phyloP scores from a whole-genome alignment of 2,797 vertebrate genomes.

The Sebastes minor region DNA sequence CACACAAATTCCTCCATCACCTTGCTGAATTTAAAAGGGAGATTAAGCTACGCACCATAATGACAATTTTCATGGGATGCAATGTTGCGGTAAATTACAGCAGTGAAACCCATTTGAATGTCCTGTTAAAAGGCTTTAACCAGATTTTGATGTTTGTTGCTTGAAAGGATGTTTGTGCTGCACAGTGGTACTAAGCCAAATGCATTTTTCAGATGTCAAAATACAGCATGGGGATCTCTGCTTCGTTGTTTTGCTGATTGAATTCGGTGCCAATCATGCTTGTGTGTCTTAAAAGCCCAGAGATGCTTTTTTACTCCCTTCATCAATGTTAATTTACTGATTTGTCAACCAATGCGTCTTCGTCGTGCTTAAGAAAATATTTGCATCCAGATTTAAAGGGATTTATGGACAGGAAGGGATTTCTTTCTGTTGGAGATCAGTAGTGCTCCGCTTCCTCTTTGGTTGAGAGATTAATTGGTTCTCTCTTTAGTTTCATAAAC shows the following conservation, averaged over 20 bases:
- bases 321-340: conserved; percentile 24
- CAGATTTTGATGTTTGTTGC: conserved; percentile 22
- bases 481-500: conserved; percentile 35
- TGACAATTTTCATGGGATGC: conserved; percentile 30
- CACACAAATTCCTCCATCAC: conserved; percentile 28
- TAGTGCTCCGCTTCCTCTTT: conserved; percentile 9
- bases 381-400: conserved; percentile 30
- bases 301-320: conserved; percentile 22
- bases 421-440: conserved; percentile 6
- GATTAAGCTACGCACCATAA: conserved; percentile 13
- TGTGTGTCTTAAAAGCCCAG: conserved; percentile 11
- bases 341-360: conserved; percentile 13
- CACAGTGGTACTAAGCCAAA: conserved; percentile 20
- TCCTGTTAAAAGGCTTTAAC: conserved; percentile 26
- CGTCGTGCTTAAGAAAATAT: conserved; percentile 12
- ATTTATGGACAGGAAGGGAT: conserved; percentile 11
- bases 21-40: conserved; percentile 31
- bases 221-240: conserved; percentile 9
- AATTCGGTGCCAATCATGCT: conserved; percentile 29
- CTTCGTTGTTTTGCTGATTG: conserved; percentile 18
- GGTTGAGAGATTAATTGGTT: conserved; percentile 36
- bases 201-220: conserved; percentile 34
- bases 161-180: conserved; percentile 6
- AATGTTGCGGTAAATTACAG: conserved; percentile 36
- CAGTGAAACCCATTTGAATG: conserved; percentile 25